These are phyloP conservation scores for Drosophila willistoni DNA, from an alignment of 1,140 invertebrate species.

Conservation along the genomic window DNA sequence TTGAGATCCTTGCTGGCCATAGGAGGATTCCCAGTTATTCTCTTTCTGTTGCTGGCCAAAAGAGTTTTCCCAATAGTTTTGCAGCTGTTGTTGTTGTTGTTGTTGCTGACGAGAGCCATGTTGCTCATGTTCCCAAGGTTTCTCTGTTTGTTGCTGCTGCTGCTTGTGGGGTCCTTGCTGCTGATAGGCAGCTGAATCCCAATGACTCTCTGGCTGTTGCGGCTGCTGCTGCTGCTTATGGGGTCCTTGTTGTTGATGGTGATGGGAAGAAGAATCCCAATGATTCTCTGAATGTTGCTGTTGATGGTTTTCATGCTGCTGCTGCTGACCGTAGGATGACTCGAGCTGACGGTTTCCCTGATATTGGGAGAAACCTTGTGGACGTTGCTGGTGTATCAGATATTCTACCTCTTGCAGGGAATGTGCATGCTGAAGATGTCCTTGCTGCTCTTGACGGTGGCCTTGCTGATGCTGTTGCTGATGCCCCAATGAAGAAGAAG, in stretches of 20 bases:
- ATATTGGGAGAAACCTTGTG: not conserved
- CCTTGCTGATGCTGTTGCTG: not conserved
- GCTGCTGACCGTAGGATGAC: not conserved
- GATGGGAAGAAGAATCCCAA: not conserved
- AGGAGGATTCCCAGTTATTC: no score
- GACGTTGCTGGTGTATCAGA: conserved; percentile 15
- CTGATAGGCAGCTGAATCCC: not conserved
- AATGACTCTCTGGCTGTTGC: not conserved
- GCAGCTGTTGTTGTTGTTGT: no score
- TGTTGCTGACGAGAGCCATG: no score
- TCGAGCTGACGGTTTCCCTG: not conserved
- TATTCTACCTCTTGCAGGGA: conserved; percentile 3
- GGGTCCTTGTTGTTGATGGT: not conserved
- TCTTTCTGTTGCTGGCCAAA: no score
- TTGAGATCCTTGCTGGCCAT: not conserved
- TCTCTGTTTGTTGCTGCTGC: not conserved
- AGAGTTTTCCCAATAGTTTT: no score
- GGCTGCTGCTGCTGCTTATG: not conserved
- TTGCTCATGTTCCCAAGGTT: not conserved
- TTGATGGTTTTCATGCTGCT: not conserved
- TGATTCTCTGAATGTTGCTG: conserved; percentile 1
- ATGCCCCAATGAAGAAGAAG: not conserved
- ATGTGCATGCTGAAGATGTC: not conserved
- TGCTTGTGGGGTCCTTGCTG: not conserved
- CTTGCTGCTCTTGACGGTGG: conserved; percentile 12